Evolutionary conservation across 2,888 invertebrate genomes (phyloP), one percentile per base, ranked within the genome.

Genomic region (Polylopha cassiicola): DNA sequence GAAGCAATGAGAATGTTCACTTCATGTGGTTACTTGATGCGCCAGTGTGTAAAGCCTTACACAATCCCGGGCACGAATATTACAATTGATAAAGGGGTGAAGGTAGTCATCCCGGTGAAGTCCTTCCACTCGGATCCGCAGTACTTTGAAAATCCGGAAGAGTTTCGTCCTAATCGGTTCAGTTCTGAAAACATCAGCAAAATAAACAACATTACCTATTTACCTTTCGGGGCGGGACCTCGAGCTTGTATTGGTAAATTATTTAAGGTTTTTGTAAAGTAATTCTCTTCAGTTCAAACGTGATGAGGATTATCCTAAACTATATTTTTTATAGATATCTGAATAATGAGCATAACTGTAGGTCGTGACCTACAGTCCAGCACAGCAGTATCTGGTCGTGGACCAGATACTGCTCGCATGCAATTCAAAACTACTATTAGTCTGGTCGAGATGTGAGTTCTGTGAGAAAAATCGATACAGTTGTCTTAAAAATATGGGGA

Each of bases 181-280:
- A 8, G 33, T 1, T 28, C 37, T 3, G 37, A 39, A 17, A 33
- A 37, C 4, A 21, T 22, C 6, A 16, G 2, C 1, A 28, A 27
- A 5, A 21, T 26, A 3, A 27, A 18, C 8, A 15, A 18, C 7
- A 37, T 8, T 20, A 26, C 15, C 2, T 44, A 36, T 15, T 4
- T 41, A 14, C 44, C 44, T 4, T 44, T 44, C 18, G 44, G 39
- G 15, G 41, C 36, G 22, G 47, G 47, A 9, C 47, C 47, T 1
- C 32, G 47, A 18, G 33, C 21, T 9, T 47, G 47, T 38, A 47
- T 47, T 10, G 47, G 47, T 47, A 27, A 30, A 43, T 21, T 43
- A 48, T 2, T 38, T 51, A n/a, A n/a, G n/a, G 1, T 22, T 5
- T n/a, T 8, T 22, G n/a, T n/a, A n/a, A n/a, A n/a, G n/a, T n/a